Base-by-base conservation (phyloP, 2,888 invertebrate genomes). In the Tortrix viridana region DNA sequence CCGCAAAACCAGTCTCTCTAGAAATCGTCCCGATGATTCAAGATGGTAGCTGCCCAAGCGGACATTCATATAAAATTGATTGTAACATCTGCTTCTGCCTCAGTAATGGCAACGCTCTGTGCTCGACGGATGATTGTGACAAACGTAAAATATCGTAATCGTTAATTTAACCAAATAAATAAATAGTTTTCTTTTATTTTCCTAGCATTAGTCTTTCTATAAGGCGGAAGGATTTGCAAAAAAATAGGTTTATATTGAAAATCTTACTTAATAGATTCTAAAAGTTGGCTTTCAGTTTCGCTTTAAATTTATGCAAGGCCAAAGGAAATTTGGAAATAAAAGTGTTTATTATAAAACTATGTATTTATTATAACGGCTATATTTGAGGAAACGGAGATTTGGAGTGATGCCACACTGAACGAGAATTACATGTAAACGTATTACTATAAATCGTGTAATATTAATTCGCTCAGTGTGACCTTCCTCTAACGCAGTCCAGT, bases 41-140 rank as follows among this genome's bases (percentile, higher is more conserved):
- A 37, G 72, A 75, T 1, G 67, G 75, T 0, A 72, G 67, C 3
- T 91, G 90, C 65, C 80, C 81, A 0, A 75, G 69, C 53, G 88
- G 88, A 0, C 71, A 75, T 14, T 80, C 80, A 0, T 90, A 85
- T 64, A 81, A 74, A 55, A 74, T 89, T 3, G 81, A 81, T 20
- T 91, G 90, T 52, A 90, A 91, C 57, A 54, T 79, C 38, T 91
- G 90, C 60, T 80, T 82, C 64, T 91, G 90, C 56, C 66, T 89
- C 46, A 67, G 73, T 0, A 86, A 84, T 50, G 89, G 88, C 0
- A 86, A 89, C 47, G 82, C 85, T 3, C 67, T 90, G 7, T 91
- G 90, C 69, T 85, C 89, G 0, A 82, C 85, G 1, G 66, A 69
- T 4, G 66, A 75, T 50, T 89, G 90, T 70, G 67, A 65, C 1